Base-by-base conservation (phyloP, 2,888 invertebrate species). In the Molorchus minor region DNA sequence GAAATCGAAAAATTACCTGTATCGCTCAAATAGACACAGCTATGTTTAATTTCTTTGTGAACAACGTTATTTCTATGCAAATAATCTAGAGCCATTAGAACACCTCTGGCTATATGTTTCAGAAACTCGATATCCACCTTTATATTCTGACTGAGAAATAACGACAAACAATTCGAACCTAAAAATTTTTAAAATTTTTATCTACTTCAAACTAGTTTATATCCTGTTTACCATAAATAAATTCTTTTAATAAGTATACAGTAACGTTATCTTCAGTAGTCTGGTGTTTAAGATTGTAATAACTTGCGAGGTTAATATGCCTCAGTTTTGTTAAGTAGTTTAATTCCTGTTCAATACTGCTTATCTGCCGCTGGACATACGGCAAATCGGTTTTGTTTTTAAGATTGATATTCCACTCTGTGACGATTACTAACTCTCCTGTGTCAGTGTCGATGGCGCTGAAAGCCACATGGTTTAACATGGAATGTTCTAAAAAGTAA, bases 1-100 rank as follows among this genome's bases (percentile, higher is more conserved):
- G 17, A 19, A 7, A 36, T 12, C 15, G 17, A 19, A 7, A 17
- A 4, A 3, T 75, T 82, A 40, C 91, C 91, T 54, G 79, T 79
- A 45, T 86, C 84, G 70, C 90, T 90, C 76, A 94, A 82, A 75
- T 88, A 90, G 53, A 93, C 86, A 65, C 88, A 90, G 15, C 88
- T 87, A 70, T 88, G 88, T 59, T 89, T 82, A n/a, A 96, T 81
- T 79, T 93, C 90, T 72, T 90, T 89, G 77, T 96, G 95, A 12
- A 93, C 87, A 1, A 95, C 88, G 64, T 91, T 90, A 62, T 89
- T 90, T 69, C 88, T 85, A 76, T 96, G 96, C 55, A 96, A 82
- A 76, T 88, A 93, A 33, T 87, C 86, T 25, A 96, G 80, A 10
- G 91, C 93, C 51, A 87, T 85, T 2, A 95, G 82, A 20, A 94